Evolutionary conservation across 2,113 vertebrate species (phyloP).

Genomic region (Poecilia latipinna): DNA sequence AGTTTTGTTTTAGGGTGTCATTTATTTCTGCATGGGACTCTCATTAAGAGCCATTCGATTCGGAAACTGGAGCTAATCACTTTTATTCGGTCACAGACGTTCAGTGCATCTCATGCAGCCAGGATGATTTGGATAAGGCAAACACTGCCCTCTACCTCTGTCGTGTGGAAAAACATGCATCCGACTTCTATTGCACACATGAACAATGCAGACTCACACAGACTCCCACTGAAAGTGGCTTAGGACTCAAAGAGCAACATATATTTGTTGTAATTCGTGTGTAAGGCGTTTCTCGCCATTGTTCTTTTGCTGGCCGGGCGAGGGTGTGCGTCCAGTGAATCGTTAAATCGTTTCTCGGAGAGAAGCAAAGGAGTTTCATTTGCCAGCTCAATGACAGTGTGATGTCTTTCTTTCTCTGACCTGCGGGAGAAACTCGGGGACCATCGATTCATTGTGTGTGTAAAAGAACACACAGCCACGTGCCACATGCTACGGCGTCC

Average conservation of each 20-base stretch:
- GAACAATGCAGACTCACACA: not conserved
- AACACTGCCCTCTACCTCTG: conserved; percentile 78
- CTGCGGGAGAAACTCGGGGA: conserved; percentile 18
- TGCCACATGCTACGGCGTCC: conserved; percentile 36
- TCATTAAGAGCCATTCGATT: not conserved
- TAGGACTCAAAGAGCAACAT: not conserved
- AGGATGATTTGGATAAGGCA: conserved; percentile 52
- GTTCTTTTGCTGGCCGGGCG: conserved; percentile 32
- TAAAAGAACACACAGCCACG: too few relatives aligned
- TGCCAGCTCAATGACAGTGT: conserved; percentile 51
- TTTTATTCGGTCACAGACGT: not conserved
- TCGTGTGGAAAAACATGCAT: conserved; percentile 33
- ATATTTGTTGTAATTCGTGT: conserved; percentile 14
- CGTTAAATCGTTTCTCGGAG: conserved; percentile 56
- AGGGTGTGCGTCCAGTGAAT: conserved; percentile 34
- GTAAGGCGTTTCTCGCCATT: not conserved
- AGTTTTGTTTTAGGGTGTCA: not conserved
- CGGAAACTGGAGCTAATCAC: not conserved
- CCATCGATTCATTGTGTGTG: conserved; percentile 8
- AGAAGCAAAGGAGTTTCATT: conserved; percentile 44
- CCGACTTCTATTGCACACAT: too few relatives aligned
- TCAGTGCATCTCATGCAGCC: not conserved
- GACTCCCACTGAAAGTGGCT: not conserved
- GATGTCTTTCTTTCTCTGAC: conserved; percentile 44
- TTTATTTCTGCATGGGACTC: not conserved